Conservation (phyloP, 2,113 vertebrate genomes). For the Poecilia latipinna region DNA sequence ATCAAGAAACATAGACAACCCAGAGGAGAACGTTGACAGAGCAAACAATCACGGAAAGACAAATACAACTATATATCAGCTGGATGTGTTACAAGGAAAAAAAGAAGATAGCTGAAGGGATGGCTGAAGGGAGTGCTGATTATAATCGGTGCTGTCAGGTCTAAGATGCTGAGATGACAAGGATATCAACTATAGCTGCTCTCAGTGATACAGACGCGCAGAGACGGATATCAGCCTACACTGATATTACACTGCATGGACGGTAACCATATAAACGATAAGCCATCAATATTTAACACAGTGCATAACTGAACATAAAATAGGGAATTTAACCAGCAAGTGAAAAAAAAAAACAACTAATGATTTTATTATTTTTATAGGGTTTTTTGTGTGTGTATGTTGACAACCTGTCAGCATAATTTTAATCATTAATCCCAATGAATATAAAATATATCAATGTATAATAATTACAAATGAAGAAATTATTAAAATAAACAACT, state of each 20-base stretch:
- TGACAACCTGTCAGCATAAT: background rate
- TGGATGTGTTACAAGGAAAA: constrained; percentile 16
- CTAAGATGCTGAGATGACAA: constrained; percentile 72
- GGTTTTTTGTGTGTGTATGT: background rate
- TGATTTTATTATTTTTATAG: background rate
- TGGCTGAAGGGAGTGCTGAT: constrained; percentile 57
- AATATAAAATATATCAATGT: background rate
- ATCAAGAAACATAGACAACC: background rate
- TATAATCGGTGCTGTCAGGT: constrained; percentile 69
- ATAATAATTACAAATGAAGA: background rate
- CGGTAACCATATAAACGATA: constrained; percentile 29
- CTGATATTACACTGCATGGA: constrained; percentile 43
- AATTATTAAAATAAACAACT: background rate
- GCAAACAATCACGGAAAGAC: constrained; percentile 33
- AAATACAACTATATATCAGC: constrained; percentile 35
- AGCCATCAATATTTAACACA: constrained; percentile 9
- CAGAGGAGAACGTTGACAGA: constrained; percentile 37
- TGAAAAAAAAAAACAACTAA: background rate
- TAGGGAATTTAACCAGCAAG: background rate
- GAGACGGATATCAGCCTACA: constrained; percentile 61
- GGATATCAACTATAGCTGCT: constrained; percentile 65
- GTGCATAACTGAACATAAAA: constrained; percentile 18
- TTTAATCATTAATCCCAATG: background rate
- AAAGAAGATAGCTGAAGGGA: constrained; percentile 41
- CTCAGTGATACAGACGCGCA: constrained; percentile 59